Evolutionary conservation across 2,888 invertebrate genomes (phyloP).

Genomic region (Osedax frankpressi): DNA sequence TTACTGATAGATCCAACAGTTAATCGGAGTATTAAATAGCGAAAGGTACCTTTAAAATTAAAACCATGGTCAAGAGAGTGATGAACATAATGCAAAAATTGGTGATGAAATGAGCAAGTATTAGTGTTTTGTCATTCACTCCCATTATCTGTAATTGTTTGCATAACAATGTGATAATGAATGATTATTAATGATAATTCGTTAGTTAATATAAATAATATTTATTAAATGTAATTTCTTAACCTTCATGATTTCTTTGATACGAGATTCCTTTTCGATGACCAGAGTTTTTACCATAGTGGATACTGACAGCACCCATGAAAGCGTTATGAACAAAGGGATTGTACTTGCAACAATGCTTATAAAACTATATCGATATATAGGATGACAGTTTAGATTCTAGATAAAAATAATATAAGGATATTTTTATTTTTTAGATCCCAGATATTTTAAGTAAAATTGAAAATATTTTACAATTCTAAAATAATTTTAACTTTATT

Average conservation of each 20-base stretch:
- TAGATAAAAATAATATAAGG: too few relatives aligned
- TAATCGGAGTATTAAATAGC: too few relatives aligned
- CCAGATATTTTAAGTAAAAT: too few relatives aligned
- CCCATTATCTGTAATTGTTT: slow-evolving; percentile 50
- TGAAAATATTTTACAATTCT: too few relatives aligned
- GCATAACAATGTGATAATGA: too few relatives aligned
- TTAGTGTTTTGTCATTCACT: slow-evolving; percentile 51
- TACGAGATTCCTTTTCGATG: slow-evolving; percentile 49
- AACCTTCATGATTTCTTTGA: slow-evolving; percentile 49
- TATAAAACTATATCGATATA: slow-evolving; percentile 20
- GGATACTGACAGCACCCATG: slow-evolving; percentile 49
- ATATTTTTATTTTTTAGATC: too few relatives aligned
- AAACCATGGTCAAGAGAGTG: slow-evolving; percentile 54
- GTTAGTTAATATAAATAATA: too few relatives aligned
- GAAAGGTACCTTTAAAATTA: slow-evolving; percentile 32
- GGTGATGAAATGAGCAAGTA: slow-evolving; percentile 54
- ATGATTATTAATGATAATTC: too few relatives aligned
- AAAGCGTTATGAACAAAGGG: slow-evolving; percentile 49
- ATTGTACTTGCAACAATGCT: slow-evolving; percentile 43
- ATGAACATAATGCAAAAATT: slow-evolving; percentile 50
- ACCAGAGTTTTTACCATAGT: slow-evolving; percentile 50
- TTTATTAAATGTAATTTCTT: too few relatives aligned
- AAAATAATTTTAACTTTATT: too few relatives aligned
- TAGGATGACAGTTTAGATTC: too few relatives aligned
- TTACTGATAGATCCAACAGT: too few relatives aligned